phyloP scores from a whole-genome alignment of 2,888 invertebrate genomes.

The Macropis europaea region DNA sequence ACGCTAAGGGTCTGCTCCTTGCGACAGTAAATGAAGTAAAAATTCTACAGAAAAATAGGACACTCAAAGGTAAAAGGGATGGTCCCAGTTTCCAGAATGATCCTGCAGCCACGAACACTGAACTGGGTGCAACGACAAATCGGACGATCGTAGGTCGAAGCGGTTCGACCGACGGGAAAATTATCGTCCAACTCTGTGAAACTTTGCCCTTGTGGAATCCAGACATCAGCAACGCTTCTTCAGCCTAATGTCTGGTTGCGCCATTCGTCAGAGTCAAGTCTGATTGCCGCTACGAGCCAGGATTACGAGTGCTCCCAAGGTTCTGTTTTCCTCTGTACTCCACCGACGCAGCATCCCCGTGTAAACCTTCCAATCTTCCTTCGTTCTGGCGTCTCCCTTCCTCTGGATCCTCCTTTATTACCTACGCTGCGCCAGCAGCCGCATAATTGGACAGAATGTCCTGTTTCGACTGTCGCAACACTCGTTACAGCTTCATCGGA shows the following conservation, averaged over 20 bases:
- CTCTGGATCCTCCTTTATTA: constrained; percentile 4
- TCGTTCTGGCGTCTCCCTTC: background rate
- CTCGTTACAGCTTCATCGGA: no score
- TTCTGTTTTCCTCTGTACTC: constrained; percentile 3
- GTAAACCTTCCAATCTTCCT: constrained; percentile 6
- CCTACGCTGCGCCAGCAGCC: constrained; percentile 20
- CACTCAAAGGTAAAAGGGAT: no score
- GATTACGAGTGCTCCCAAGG: constrained; percentile 62
- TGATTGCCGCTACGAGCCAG: constrained; percentile 67
- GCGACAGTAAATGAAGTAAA: no score
- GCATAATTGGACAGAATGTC: constrained; percentile 64
- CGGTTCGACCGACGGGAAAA: constrained; percentile 42
- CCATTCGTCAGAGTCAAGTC: constrained; percentile 60
- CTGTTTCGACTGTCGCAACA: constrained; percentile 62
- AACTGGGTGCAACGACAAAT: constrained; percentile 9
- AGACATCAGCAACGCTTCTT: constrained; percentile 42
- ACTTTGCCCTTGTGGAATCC: background rate
- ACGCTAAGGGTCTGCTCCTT: no score
- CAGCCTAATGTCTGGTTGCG: constrained; percentile 36
- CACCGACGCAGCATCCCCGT: constrained; percentile 1
- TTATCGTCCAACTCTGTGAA: constrained; percentile 40
- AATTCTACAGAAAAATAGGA: no score
- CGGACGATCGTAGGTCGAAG: background rate
- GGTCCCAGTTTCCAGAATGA: no score
- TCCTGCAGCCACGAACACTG: no score